These are phyloP conservation scores for Lissonota sp. DNA, from an alignment of 2,888 invertebrate genomes.

Conservation along the genomic window DNA sequence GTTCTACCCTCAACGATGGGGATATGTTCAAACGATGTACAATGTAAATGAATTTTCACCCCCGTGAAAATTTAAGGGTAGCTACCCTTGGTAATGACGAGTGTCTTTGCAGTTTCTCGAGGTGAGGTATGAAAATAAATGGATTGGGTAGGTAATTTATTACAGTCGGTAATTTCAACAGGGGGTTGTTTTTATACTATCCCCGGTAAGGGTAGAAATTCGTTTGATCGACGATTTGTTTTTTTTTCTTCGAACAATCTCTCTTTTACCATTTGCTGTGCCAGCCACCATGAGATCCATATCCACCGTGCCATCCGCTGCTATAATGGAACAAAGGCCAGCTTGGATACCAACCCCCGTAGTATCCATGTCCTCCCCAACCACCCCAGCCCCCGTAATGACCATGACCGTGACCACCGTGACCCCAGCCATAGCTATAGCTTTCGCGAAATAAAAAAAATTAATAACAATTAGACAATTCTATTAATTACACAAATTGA, in stretches of 20 bases:
- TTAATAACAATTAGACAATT: no score
- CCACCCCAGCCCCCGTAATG: conserved; percentile 60
- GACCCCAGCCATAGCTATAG: conserved; percentile 58
- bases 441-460: conserved; percentile 12
- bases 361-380: conserved; percentile 66
- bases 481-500: neutral
- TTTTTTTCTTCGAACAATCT: conserved; percentile 2
- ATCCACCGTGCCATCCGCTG: conserved; percentile 57
- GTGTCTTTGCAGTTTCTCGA: neutral
- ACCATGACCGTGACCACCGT: conserved; percentile 39
- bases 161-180: neutral
- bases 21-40: neutral
- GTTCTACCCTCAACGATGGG: conserved; percentile 22
- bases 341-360: conserved; percentile 69
- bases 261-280: conserved; percentile 68
- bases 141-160: neutral
- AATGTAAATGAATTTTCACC: neutral
- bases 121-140: neutral
- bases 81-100: neutral
- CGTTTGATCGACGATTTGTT: neutral
- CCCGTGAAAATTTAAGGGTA: neutral
- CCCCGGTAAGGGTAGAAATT: conserved; percentile 36
- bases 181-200: neutral
- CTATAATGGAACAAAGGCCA: conserved; percentile 67
- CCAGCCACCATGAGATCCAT: conserved; percentile 65